Evolutionary conservation across 2,113 vertebrate genomes (phyloP).

Genomic region (Hippotragus niger): DNA sequence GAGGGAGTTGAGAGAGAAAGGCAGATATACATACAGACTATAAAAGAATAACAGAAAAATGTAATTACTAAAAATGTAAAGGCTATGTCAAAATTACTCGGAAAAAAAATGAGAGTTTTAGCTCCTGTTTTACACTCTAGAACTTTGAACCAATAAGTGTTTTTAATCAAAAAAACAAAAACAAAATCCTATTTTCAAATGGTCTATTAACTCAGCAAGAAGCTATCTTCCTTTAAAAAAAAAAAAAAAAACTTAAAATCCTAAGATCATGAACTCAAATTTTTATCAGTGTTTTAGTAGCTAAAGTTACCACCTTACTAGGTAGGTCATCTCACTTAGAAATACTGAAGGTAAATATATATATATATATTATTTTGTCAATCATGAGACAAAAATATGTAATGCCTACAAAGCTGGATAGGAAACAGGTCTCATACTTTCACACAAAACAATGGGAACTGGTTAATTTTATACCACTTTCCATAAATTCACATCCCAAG

Average conservation of each 20-base stretch:
- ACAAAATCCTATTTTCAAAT: neutral
- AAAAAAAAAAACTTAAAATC: neutral
- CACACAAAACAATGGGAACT: neutral
- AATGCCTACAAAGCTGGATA: neutral
- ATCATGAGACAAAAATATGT: neutral
- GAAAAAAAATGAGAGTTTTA: neutral
- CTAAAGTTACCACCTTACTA: neutral
- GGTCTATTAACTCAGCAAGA: constrained; percentile 19
- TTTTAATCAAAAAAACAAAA: neutral
- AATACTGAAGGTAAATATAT: neutral
- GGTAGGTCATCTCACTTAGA: neutral
- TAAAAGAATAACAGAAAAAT: neutral
- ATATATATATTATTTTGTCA: neutral
- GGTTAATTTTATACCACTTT: constrained; percentile 3
- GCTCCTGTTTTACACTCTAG: neutral
- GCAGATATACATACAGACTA: neutral
- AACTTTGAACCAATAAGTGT: neutral
- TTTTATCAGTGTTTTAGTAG: neutral
- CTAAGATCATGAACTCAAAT: neutral
- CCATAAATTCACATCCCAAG: neutral
- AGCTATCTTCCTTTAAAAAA: neutral
- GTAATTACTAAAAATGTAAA: neutral
- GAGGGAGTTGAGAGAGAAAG: neutral
- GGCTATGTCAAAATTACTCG: neutral
- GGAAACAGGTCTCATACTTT: neutral